Evolutionary conservation across 2,797 vertebrate genomes (phyloP), one percentile per base, ranked within the genome.

Genomic region (Sebastes hubbsi): DNA sequence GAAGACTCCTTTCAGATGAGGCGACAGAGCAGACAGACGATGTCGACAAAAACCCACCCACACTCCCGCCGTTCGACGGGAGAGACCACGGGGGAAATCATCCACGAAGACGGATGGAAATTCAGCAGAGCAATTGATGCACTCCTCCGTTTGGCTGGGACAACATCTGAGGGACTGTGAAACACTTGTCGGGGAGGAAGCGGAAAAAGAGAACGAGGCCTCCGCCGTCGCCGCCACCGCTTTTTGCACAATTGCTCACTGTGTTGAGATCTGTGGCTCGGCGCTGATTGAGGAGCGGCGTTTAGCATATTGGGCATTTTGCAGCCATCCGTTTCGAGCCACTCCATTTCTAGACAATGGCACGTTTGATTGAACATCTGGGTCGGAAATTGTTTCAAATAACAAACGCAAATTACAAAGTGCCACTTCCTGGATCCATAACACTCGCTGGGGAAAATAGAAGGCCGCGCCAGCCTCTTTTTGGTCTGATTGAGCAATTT

Each of bases 21-120:
- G 82, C 68, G 80, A 87, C 81, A 42, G 81, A 78, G 77, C 79
- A 84, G 84, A 89, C 73, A 78, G 83, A 81, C 60, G 54, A 79
- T 80, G 82, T 78, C 1, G 24, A 32, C 12, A 22, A 65, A 36
- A 63, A 71, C 24, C 36, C 29, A 38, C 29, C 9, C 63, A 69
- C 24, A 18, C 14, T 73, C 52, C 74, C 54, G 36, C 66, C 2
- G 42, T 72, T 80, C 60, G 36, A 86, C 54, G 24, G 63, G 65
- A 66, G 75, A 80, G 87, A 91, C 90, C 93, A 91, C 90, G 7
- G 38, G 93, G 92, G 94, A 94, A 95, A 94, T 95, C 92, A 93
- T 90, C 87, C 85, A 72, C 62, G 46, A 86, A 90, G 93, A 92
- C 27, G 83, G 89, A 93, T 93, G 89, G 84, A 93, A 91, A 93